Evolutionary conservation across 2,888 invertebrate genomes (phyloP).

Genomic region (Melinaea menophilus): DNA sequence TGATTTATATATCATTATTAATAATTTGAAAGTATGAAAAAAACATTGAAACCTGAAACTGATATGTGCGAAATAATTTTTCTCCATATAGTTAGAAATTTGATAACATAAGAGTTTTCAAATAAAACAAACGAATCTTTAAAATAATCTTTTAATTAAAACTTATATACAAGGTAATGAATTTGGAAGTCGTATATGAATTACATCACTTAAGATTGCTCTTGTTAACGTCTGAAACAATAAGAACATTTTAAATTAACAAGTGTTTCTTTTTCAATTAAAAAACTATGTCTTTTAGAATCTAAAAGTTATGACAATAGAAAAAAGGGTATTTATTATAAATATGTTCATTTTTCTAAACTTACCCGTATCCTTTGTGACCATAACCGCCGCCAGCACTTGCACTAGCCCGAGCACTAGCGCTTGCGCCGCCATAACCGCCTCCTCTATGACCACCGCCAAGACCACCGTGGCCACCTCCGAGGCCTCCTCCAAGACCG

Average conservation of each 20-base stretch:
- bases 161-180: background rate
- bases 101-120: no score
- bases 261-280: no score
- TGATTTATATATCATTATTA: no score
- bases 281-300: no score
- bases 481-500: constrained; percentile 31
- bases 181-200: background rate
- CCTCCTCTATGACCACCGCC: constrained; percentile 33
- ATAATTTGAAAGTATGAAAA: no score
- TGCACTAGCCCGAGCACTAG: constrained; percentile 33
- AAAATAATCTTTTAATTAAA: no score
- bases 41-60: no score
- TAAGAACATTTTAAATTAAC: background rate
- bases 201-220: constrained; percentile 3
- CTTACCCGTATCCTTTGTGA: constrained; percentile 48
- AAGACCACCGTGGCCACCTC: constrained; percentile 42
- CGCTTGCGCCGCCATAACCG: constrained; percentile 33
- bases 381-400: constrained; percentile 35
- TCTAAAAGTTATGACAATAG: no score
- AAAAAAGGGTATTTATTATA: constrained; percentile 12
- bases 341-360: background rate
- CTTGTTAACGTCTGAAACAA: constrained; percentile 50
- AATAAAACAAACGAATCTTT: no score
- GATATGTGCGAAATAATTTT: no score
- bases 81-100: no score